These are phyloP conservation scores for Brienomyrus longianalis DNA, from an alignment of 2,113 vertebrate species.

Conservation along the genomic window DNA sequence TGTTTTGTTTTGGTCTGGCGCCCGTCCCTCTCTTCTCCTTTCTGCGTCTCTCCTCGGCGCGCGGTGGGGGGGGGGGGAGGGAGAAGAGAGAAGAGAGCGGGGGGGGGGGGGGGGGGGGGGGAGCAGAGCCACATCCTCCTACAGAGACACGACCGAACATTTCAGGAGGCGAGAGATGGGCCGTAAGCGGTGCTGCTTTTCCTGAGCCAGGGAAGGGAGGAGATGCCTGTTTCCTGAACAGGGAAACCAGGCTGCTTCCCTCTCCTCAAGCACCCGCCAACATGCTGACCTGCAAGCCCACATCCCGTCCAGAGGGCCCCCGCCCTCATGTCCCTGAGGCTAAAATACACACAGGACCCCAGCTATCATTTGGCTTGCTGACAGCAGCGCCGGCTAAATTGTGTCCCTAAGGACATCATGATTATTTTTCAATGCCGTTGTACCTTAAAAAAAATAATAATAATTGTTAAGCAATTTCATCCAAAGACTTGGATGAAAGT, in stretches of 20 bases:
- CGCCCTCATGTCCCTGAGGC: neutral
- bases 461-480: neutral
- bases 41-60: too few relatives aligned
- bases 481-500: neutral
- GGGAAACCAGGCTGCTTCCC: constrained; percentile 14
- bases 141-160: neutral
- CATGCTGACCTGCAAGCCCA: constrained; percentile 25
- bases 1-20: too few relatives aligned
- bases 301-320: constrained; percentile 15
- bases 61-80: too few relatives aligned
- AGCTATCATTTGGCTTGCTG: neutral
- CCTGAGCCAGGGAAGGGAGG: constrained; percentile 21
- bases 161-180: neutral
- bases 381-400: neutral
- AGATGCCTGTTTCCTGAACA: constrained; percentile 29
- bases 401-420: neutral
- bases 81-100: too few relatives aligned
- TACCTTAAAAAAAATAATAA: neutral
- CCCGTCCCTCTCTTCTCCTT: too few relatives aligned
- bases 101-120: neutral
- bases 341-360: neutral
- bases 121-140: neutral
- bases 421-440: neutral
- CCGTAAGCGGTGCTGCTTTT: neutral
- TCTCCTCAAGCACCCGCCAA: neutral